Percentiles rank a stretch among this genome's conserved stretches.
phyloP scores from a whole-genome alignment of 2,797 vertebrate species.

The Podarcis siculus region DNA sequence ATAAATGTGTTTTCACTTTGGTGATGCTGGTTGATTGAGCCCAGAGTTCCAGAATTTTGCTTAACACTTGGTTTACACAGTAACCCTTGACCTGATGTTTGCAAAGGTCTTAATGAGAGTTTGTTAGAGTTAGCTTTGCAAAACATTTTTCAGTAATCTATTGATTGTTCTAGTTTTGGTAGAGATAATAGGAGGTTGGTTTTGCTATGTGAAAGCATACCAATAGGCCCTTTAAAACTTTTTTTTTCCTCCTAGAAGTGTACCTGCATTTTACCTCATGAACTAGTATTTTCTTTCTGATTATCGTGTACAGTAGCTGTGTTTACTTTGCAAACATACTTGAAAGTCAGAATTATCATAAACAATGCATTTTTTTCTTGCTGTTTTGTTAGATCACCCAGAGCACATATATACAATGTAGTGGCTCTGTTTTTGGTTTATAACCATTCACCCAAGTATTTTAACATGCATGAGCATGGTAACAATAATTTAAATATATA shows the following conservation, averaged over 20 bases:
- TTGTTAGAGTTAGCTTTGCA: not conserved
- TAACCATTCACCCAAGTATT: too few species aligned
- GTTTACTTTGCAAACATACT: not conserved
- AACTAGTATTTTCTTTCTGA: not conserved
- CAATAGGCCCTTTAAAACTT: not conserved
- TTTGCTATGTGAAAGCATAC: not conserved
- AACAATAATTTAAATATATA: not conserved
- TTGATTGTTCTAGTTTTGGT: not conserved
- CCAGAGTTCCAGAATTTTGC: not conserved
- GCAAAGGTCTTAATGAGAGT: not conserved
- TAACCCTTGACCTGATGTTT: not conserved
- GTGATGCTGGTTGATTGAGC: not conserved
- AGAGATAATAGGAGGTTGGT: not conserved
- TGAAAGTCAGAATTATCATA: not conserved
- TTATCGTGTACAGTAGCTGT: not conserved
- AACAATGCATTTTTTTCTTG: not conserved
- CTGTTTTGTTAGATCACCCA: not conserved
- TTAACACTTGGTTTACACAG: not conserved
- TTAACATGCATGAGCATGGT: not conserved
- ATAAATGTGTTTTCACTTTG: not conserved
- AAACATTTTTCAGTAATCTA: not conserved
- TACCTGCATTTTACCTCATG: not conserved
- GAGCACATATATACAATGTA: not conserved
- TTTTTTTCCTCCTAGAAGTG: not conserved
- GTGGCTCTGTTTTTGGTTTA: too few species aligned